Evolutionary conservation across 2,797 vertebrate species (phyloP), one percentile per base, ranked within the genome.

Genomic region (Sebastes miniatus): DNA sequence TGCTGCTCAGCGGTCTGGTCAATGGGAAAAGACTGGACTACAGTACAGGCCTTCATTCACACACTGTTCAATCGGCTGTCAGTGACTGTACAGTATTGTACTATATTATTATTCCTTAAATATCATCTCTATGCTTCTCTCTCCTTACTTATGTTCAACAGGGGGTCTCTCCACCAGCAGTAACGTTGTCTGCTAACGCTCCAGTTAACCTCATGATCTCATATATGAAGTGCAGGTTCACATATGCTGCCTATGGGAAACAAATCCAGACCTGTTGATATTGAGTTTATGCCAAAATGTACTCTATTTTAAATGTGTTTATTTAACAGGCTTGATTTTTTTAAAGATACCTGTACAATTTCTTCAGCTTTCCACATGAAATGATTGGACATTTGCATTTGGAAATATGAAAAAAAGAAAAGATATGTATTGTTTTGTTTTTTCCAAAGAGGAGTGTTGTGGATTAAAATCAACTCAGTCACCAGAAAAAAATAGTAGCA

Each of bases 261-360:
- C 71, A 90, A 81, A 66, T 72, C 61, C 65, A 72, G 58, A 73
- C 16, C n/a, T 80, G 77, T 79, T 86, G 58, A 59, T 83, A 81
- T 88, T 86, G 77, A 85, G 20, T 11, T 43, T 8, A 3, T 79
- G 84, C 73, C 71, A 56, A 75, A 56, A 52, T 47, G 24, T 20
- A 24, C 9, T 34, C 32, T 61, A 32, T 73, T 73, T 70, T 70
- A 70, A 20, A 58, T 4, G 1, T 47, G 16, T 47, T 47, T 47
- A 47, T 47, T 47, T 0, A 22, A 57, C 39, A 59, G 57, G 64
- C 22, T 65, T 13, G 12, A 64, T 25, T 70, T 50, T 52, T 70
- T 12, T 62, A 61, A 68, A 68, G 5, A 54, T 52, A 68, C 57
- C 12, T 32, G 69, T 80, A 47, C 3, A 0, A 18, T 70, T 27